Conservation (phyloP, 2,797 vertebrate genomes). For the Microctenopoma lineatum region DNA sequence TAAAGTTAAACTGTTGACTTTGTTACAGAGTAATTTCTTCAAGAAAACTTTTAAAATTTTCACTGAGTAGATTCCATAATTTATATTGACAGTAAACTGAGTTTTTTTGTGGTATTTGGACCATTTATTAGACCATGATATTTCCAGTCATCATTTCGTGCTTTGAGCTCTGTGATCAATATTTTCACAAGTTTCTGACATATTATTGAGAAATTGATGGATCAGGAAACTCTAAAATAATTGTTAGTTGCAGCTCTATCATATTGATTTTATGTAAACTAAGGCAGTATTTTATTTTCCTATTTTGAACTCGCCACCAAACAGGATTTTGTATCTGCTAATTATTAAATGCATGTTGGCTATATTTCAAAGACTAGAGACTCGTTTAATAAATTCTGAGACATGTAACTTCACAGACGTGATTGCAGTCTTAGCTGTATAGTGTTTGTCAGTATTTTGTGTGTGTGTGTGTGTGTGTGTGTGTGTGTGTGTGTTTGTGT, state of each 20-base stretch:
- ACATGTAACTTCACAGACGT: not conserved
- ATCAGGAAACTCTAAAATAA: too few relatives aligned
- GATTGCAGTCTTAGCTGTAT: not conserved
- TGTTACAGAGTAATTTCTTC: not conserved
- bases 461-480: not conserved
- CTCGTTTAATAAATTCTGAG: not conserved
- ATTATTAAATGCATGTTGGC: not conserved
- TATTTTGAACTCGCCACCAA: not conserved
- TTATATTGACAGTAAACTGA: not conserved
- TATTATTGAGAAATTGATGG: not conserved
- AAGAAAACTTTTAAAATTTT: not conserved
- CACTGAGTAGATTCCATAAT: not conserved
- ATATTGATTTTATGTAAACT: not conserved
- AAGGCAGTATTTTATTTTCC: not conserved
- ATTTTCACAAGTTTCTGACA: not conserved
- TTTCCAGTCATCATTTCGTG: not conserved
- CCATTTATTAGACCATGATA: not conserved
- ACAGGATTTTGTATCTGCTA: not conserved
- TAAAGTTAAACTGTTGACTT: not conserved
- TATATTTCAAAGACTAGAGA: not conserved
- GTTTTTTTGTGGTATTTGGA: not conserved
- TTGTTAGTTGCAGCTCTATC: not conserved
- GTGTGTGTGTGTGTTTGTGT: not conserved
- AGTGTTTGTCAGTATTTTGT: not conserved
- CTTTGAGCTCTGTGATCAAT: not conserved